Evolutionary conservation across 2,797 vertebrate species (phyloP).

Genomic region (Thamnophis elegans): DNA sequence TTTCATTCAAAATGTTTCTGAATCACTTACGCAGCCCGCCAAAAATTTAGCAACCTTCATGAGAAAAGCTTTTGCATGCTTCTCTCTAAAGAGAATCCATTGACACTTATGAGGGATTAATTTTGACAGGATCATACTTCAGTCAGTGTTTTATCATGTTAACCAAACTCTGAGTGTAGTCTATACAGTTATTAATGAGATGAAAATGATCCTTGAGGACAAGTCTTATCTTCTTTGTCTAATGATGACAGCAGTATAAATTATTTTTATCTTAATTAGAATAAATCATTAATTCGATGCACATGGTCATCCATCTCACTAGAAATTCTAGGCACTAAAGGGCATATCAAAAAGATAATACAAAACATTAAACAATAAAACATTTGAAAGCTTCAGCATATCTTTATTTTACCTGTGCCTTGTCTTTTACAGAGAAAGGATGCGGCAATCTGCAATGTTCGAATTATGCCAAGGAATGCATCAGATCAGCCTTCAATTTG

Average conservation of each 20-base stretch:
- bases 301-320: neutral
- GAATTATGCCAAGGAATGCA: constrained; percentile 97
- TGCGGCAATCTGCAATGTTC: constrained; percentile 98
- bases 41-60: neutral
- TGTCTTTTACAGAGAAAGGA: constrained; percentile 83
- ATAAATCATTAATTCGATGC: neutral
- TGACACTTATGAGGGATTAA: neutral
- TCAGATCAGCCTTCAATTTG: constrained; percentile 96
- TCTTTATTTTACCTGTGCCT: neutral
- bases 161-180: neutral
- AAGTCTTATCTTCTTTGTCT: neutral
- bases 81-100: neutral
- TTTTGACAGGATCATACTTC: neutral
- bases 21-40: neutral
- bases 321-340: neutral
- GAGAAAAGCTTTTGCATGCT: neutral
- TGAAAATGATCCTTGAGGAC: neutral
- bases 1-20: neutral
- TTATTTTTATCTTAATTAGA: neutral
- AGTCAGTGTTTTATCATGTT: neutral
- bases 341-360: neutral
- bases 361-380: neutral
- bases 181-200: neutral
- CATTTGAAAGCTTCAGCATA: neutral
- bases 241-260: neutral